A percentile compares a stretch with the other conserved stretches of the same genome.
These are phyloP conservation scores for Cydia amplana DNA, from an alignment of 1,140 invertebrate species.

Conservation along the genomic window DNA sequence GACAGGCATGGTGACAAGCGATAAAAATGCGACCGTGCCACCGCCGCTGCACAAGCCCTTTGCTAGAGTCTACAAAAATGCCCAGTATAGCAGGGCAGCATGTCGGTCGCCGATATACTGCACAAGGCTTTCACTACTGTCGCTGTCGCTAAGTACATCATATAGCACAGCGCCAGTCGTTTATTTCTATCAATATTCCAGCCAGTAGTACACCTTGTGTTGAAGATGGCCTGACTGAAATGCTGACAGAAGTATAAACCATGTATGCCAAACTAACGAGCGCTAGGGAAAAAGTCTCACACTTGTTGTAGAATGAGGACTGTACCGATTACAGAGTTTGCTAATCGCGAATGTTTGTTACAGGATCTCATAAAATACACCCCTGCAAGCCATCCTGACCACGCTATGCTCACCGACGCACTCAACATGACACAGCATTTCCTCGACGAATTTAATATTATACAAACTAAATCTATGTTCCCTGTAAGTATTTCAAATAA, in stretches of 20 bases:
- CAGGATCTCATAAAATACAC: constrained; percentile 94
- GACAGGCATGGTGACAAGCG: no score
- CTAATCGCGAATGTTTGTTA: constrained; percentile 49
- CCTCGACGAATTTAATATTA: constrained; percentile 94
- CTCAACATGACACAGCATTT: constrained; percentile 93
- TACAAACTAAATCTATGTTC: constrained; percentile 91
- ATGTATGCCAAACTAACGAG: no score
- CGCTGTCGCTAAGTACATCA: constrained; percentile 85
- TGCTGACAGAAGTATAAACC: no score
- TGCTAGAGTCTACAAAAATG: constrained; percentile 95
- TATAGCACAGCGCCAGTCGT: no score
- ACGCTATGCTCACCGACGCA: constrained; percentile 89
- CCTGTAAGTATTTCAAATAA: constrained; percentile 81
- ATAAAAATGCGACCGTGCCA: no score
- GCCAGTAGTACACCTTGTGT: no score
- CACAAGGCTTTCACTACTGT: constrained; percentile 89
- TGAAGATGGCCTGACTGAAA: no score
- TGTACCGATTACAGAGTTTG: no score
- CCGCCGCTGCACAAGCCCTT: constrained; percentile 96
- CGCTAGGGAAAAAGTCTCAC: no score
- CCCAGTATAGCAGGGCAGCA: constrained; percentile 81
- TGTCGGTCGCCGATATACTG: constrained; percentile 92
- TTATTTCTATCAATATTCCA: no score
- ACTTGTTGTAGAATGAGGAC: no score
- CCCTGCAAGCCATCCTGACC: constrained; percentile 90